Base-by-base conservation (phyloP, 2,888 invertebrate genomes). In the Dorcus hopei region DNA sequence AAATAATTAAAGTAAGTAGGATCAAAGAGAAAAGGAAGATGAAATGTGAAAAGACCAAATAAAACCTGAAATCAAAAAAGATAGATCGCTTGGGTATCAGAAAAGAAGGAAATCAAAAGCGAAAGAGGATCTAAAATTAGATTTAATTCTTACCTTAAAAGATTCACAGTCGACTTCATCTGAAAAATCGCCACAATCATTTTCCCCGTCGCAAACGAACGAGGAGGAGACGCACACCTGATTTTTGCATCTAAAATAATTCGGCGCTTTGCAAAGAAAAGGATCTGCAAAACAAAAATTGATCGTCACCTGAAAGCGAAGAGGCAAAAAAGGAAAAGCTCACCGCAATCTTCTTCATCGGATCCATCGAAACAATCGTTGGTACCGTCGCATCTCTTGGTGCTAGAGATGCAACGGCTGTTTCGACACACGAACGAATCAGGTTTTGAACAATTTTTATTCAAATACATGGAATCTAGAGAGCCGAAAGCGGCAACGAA, bases 121-220 rank as follows among this genome's bases (percentile, higher is more conserved):
- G 19, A 19, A 19, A 19, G 19, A 19, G 2, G 19, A 19, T 19
- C 2, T 41, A 41, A 41, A 41, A 41, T 41, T 3, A 2, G n/a
- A 11, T 11, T 41, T 41, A 41, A 41, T 41, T 41, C 19, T 58
- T 62, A 70, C 68, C 63, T 67, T 63, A 54, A 67, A 70, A 52
- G 67, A 47, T 26, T 61, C 65, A 62, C 79, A 79, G 54, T 77
- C 65, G 14, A 63, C 57, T 67, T 80, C 80, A 70, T 80, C 80
- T 3, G 78, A 77, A 63, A 65, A 74, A 70, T 80, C 80, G 3
- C 71, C 73, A 63, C 80, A 80, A 68, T 80, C 79, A 58, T 77
- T 72, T 58, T 76, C 74, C 3, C 65, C 69, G 69, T 80, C 77
- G 62, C 80, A 80, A 3, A 74, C 64, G 56, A 78, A 78, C 2